Conservation (phyloP, 2,888 invertebrate species). For the Monochamus alternatus region DNA sequence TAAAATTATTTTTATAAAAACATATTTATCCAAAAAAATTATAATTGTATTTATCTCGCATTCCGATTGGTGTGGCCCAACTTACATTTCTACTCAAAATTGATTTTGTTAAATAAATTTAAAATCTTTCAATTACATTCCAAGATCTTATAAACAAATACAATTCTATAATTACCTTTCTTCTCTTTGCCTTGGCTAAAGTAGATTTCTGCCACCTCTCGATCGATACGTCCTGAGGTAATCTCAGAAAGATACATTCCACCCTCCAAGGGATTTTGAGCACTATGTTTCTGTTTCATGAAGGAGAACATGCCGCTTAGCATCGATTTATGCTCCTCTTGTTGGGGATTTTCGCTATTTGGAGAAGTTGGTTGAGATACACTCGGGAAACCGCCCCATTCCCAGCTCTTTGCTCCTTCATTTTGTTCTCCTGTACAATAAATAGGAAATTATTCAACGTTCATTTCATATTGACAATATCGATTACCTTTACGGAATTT, state of each 20-base stretch:
- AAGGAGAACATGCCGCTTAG: constrained; percentile 94
- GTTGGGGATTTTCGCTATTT: constrained; percentile 55
- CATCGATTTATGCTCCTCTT: constrained; percentile 76
- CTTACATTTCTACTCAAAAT: no score
- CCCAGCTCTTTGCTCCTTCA: constrained; percentile 81
- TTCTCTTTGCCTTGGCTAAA: constrained; percentile 74
- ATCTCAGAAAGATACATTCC: constrained; percentile 95
- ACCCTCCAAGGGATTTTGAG: constrained; percentile 71
- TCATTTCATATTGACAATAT: not conserved
- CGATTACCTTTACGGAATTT: constrained; percentile 71
- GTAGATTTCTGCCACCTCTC: constrained; percentile 92
- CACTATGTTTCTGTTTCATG: constrained; percentile 81
- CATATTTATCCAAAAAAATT: no score
- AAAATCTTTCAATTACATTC: no score
- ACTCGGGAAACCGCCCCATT: constrained; percentile 90
- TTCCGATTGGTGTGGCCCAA: no score
- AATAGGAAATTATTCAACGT: not conserved
- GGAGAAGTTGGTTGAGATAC: constrained; percentile 63
- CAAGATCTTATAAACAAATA: not conserved
- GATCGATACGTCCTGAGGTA: constrained; percentile 91
- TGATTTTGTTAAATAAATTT: not conserved
- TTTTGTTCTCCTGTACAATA: constrained; percentile 57
- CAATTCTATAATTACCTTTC: constrained; percentile 51
- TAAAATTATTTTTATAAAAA: no score
- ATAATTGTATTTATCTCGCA: no score